Evolutionary conservation across 2,113 vertebrate species (phyloP), one percentile per base, ranked within the genome.

Genomic region (Suncus etruscus): DNA sequence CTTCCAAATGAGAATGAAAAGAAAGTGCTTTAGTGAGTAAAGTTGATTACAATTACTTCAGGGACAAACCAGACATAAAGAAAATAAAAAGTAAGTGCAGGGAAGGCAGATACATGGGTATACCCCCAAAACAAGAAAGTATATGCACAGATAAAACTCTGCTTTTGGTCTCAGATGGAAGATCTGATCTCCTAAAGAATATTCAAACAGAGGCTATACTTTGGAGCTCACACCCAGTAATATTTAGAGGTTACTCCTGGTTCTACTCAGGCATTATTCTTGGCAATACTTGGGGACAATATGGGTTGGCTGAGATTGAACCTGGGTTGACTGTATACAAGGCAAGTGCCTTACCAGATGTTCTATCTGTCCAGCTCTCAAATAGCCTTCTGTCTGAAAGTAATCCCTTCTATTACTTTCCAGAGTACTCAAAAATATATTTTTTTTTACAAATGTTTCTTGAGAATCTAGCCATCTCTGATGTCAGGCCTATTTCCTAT

Each of bases 1-100:
- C 58, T 91, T 92, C 48, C 50, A 85, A 90, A 14, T 50, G 58
- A 83, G 81, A 92, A 95, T 96, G 92, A 92, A 93, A 88, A 92
- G 68, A 88, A 79, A 92, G 12, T 75, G 65, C 27, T 39, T 20
- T 20, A 81, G n/a, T 90, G 80, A 88, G 63, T 74, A 81, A 92
- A 91, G 47, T 83, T 93, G 47, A 27, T 87, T 87, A 80, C 87
- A 88, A 93, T 94, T 63, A 76, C 39, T 92, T 91, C 8, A 81
- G 65, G 72, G 81, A 20, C 31, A 83, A 91, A 92, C 27, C 6
- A 78, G 12, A 89, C 76, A 91, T 63, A 20, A 22, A 77, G 58
- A 39, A 69, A 74, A 79, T 94, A 32, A 6, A 86, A 51, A 63
- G 7, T 0, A 18, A 3, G 50, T n/a, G 3, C 3, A 0, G 25